Percentiles rank a stretch among this genome's conserved stretches.
Conservation (phyloP, 1,140 invertebrate species). For the Tetramorium alpestre region DNA sequence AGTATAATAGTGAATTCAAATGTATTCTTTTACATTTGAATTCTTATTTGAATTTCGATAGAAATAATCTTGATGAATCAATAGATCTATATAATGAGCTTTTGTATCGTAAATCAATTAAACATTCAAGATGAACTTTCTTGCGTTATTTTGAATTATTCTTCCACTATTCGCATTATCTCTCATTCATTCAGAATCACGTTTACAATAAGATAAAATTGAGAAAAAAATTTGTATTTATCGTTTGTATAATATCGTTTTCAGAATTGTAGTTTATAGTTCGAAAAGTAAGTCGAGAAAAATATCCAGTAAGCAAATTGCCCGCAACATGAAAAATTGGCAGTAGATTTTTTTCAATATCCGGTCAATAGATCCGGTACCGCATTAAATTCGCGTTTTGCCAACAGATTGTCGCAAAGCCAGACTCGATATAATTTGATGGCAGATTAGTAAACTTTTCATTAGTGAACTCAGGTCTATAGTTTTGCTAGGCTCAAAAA, state of each 20-base stretch:
- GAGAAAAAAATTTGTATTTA: background rate
- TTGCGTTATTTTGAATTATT: background rate
- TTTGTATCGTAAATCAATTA: background rate
- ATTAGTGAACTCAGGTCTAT: no score
- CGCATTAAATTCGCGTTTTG: no score
- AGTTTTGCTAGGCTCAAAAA: no score
- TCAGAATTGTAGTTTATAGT: background rate
- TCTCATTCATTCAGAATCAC: no score
- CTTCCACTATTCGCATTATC: no score
- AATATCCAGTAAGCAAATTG: background rate
- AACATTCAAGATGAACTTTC: background rate
- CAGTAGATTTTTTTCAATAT: no score
- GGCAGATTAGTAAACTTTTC: no score
- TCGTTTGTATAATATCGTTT: background rate
- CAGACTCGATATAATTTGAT: no score
- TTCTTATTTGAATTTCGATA: background rate
- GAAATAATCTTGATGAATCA: background rate
- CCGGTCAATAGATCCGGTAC: no score
- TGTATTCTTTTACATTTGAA: conserved; percentile 8
- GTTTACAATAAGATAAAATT: background rate
- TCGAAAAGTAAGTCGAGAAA: background rate
- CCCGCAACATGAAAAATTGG: no score
- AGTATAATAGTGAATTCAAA: no score
- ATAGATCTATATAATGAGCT: background rate
- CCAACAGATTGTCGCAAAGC: no score